A percentile compares a stretch with the other conserved stretches of the same genome.
Evolutionary conservation across 2,113 vertebrate genomes (phyloP).

Genomic region (Tyrannus savana): DNA sequence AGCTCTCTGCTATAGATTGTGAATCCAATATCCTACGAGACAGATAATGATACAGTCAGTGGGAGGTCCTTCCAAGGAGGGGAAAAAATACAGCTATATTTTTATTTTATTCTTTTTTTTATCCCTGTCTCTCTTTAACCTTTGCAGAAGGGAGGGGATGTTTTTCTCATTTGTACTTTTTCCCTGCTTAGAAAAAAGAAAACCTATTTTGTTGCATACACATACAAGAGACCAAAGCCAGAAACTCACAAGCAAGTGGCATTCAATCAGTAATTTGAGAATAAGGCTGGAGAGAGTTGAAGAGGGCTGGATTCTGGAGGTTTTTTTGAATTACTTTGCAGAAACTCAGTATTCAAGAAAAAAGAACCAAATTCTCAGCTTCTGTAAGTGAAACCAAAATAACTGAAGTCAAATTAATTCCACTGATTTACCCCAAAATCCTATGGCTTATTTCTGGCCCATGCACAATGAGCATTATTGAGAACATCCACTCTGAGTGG

Average conservation of each 20-base stretch:
- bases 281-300: neutral
- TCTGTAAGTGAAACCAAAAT: slow-evolving; percentile 14
- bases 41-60: slow-evolving; percentile 60
- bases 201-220: neutral
- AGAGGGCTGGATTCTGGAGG: neutral
- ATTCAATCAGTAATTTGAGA: slow-evolving; percentile 29
- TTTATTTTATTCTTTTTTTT: neutral
- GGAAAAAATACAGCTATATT: neutral
- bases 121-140: neutral
- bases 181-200: slow-evolving; percentile 6
- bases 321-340: neutral
- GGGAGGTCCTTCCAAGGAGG: slow-evolving; percentile 46
- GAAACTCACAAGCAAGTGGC: slow-evolving; percentile 16
- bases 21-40: slow-evolving; percentile 63
- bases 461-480: neutral
- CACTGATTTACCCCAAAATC: neutral
- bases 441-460: neutral
- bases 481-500: neutral
- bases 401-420: neutral
- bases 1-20: slow-evolving; percentile 37
- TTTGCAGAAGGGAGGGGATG: neutral
- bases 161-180: neutral
- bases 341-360: neutral
- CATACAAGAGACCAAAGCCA: slow-evolving; percentile 19
- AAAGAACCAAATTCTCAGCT: neutral